Base-by-base conservation (phyloP, 2,888 invertebrate species). In the Melanchra persicariae region DNA sequence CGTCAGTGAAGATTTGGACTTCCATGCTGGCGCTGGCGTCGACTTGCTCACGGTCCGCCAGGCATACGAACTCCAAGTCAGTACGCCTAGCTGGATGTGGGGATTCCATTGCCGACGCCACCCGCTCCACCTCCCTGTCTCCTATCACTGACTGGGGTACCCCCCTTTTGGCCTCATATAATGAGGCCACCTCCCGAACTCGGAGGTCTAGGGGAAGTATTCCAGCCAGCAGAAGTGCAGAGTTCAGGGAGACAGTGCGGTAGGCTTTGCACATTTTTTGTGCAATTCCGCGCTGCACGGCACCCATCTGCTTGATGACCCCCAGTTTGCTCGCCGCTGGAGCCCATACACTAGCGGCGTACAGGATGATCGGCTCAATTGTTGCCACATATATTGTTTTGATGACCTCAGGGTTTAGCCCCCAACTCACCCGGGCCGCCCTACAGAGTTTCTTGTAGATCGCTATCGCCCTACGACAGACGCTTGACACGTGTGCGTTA, bases 341-440 rank as follows among this genome's bases (percentile, higher is more conserved):
- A 0, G 59, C 51, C 67, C 67, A 67, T 0, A 17, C 67, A 0
- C 52, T 59, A 1, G 67, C 67, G 0, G 67, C 59, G 19, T 67
- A 60, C 9, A 67, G 22, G 0, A 60, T 19, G 9, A 67, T 22
- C 1, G 67, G 63, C 1, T 60, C 63, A 0, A 49, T 37, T 1
- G 40, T 17, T 10, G 49, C 70, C 24, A 17, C n/a, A 0, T 67
- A 60, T 0, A 67, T 60, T 0, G 8, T 22, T 0, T 34, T n/a
- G 0, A 70, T 45, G 0, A 74, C 47, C 1, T 68, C 72, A 0
- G 63, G 63, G 17, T 62, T 22, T 1, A 73, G 15, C 0, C 72
- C 73, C 73, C 70, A 70, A 5, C 57, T 64, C 1, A 45, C 15
- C 1, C 10, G 24, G 7, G 59, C 59, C 0, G 59, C 59, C 22